Base-by-base conservation (phyloP, 2,113 vertebrate species). In the Pangasianodon hypophthalmus region DNA sequence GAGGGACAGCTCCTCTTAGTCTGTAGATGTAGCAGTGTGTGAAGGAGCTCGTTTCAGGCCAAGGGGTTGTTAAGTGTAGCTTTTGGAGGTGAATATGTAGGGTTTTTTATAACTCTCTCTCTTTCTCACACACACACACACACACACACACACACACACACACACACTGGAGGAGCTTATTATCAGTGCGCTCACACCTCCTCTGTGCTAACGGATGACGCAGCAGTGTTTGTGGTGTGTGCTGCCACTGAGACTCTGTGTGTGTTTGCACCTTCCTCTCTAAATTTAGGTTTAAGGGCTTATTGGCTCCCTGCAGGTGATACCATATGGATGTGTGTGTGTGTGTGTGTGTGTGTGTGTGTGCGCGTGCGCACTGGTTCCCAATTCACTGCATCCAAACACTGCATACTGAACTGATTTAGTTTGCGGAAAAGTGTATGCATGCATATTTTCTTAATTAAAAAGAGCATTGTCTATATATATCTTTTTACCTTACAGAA, bases 221-320 rank as follows among this genome's bases (percentile, higher is more conserved):
- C 50, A 84, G 86, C 80, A 75, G 80, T 84, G 77, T 82, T 10
- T 82, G 60, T 69, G 50, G 44, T 46, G 18, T 77, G 32, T 37
- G 56, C 11, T 37, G 79, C 87, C n/a, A 50, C 58, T 24, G 77
- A 80, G 87, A 82, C 86, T 48, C 56, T 62, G 83, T 71, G 62
- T 81, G 87, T 83, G 60, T 88, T 82, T 88, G 87, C 79, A 83
- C 79, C 62, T 67, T 69, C 6, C 21, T 13, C 44, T 88, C 87
- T 88, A 88, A 88, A 88, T 83, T 88, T 83, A 69, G 79, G 44
- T 32, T 71, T 44, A 50, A 48, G 46, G 52, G 48, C 67, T 83
- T 84, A 88, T 56, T 54, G n/a, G 50, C 60, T 32, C 32, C 79
- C 62, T 84, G n/a, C 46, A 88, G 80, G 75, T 81, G 87, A 60